Evolutionary conservation across 2,113 vertebrate genomes (phyloP), one percentile per base, ranked within the genome.

Genomic region (Erinaceus europaeus): DNA sequence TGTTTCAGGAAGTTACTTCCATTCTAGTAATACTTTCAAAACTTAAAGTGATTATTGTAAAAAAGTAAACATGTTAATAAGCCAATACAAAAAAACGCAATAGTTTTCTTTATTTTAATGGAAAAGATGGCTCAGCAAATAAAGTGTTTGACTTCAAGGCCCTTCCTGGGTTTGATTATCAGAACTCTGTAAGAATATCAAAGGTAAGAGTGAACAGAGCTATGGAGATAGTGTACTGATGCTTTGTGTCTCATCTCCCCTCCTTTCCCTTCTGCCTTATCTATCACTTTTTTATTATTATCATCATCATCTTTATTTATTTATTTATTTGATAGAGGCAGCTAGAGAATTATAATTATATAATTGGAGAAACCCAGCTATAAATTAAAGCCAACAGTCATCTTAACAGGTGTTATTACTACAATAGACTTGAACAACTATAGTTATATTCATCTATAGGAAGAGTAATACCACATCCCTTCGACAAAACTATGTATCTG

Each of bases 381-480:
- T 52, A 92, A 86, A 89, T 65, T 90, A 95, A 89, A 91, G 53
- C 77, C 72, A 94, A 93, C 88, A 95, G 91, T 48, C 36, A 93
- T 86, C 86, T n/a, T 90, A 82, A 93, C 95, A 96, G 84, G 80
- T 95, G 94, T 79, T 89, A 44, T 17, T 71, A 95, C 74, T 77
- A 94, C 96, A 95, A 92, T 90, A 94, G 95, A 90, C 86, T 3
- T 1, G 12, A 91, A 32, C 34, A 64, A 59, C 73, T 92, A 32
- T 46, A 71, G 55, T 57, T 67, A 40, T 10, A 48, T 18, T 83
- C 76, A 81, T 92, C 67, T 90, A 52, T 71, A 84, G 77, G 55
- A 75, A 92, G 91, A 93, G 90, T 75, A 84, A 83, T 11, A 91
- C 69, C 93, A 96, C 94, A 94, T 94, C 84, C 83, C 91, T 84